Percentiles rank a stretch among this genome's conserved stretches.
phyloP scores from a whole-genome alignment of 2,797 vertebrate species.

The Columba guinea region DNA sequence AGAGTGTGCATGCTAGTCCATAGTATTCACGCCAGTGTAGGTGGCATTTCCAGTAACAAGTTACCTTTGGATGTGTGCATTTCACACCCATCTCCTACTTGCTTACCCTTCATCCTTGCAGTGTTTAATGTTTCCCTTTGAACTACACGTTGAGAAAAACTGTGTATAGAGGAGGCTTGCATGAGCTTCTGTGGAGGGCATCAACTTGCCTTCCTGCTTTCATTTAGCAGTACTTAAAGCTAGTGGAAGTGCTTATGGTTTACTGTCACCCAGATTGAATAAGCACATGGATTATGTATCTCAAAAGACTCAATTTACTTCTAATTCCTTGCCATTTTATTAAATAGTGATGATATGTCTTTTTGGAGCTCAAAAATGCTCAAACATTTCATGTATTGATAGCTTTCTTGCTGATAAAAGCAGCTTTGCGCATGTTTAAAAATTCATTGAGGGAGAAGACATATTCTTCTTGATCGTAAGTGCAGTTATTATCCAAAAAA shows the following conservation, averaged over 20 bases:
- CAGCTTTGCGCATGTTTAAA: background rate
- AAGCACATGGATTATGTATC: background rate
- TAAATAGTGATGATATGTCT: background rate
- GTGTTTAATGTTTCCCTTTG: background rate
- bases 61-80: background rate
- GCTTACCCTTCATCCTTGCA: background rate
- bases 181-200: background rate
- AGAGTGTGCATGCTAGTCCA: accelerated
- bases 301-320: background rate
- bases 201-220: background rate
- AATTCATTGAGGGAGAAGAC: background rate
- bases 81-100: background rate
- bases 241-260: background rate
- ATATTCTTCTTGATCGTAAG: background rate
- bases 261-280: background rate
- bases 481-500: background rate
- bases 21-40: background rate
- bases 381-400: background rate
- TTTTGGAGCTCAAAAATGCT: background rate
- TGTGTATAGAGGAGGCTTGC: background rate
- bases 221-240: background rate
- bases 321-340: background rate
- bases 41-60: background rate
- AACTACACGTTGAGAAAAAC: background rate
- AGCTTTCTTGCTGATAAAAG: background rate